A percentile compares a stretch with the other conserved stretches of the same genome.
These are phyloP conservation scores for Choreutis nemorana DNA, from an alignment of 2,888 invertebrate genomes.

Conservation along the genomic window DNA sequence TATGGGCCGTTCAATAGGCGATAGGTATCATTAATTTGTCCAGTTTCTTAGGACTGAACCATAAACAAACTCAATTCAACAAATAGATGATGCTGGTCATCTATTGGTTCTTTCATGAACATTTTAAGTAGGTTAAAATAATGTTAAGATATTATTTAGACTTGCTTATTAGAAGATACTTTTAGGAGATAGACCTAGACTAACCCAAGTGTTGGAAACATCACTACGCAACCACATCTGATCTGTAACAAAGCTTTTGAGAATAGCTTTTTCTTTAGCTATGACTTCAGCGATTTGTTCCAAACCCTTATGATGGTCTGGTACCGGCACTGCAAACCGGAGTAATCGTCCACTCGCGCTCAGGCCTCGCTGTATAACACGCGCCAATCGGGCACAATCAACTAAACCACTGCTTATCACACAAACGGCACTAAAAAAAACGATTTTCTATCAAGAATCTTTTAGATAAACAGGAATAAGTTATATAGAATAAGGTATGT, in stretches of 20 bases:
- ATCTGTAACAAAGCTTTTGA: conserved; percentile 50
- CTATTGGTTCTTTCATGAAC: no score
- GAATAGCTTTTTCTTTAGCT: conserved; percentile 36
- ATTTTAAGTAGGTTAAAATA: no score
- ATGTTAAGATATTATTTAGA: no score
- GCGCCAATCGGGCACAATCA: conserved; percentile 78
- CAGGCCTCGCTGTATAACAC: conserved; percentile 80
- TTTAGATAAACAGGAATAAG: not conserved
- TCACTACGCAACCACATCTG: conserved; percentile 56
- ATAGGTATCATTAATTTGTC: no score
- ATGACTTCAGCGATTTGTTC: conserved; percentile 64
- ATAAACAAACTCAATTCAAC: no score
- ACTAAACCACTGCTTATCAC: conserved; percentile 84
- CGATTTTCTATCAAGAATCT: not conserved
- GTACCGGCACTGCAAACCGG: conserved; percentile 74
- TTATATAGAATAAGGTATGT: not conserved
- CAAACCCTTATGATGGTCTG: conserved; percentile 78
- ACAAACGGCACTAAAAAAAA: conserved; percentile 71
- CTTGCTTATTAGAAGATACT: no score
- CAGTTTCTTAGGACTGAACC: no score
- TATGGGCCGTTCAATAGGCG: no score
- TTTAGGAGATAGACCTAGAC: not conserved
- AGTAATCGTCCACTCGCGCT: conserved; percentile 76
- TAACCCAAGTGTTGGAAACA: conserved; percentile 44
- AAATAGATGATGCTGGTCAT: no score